Evolutionary conservation across 1,140 invertebrate species (phyloP), one percentile per base, ranked within the genome.

Genomic region (Habropoda laboriosa): DNA sequence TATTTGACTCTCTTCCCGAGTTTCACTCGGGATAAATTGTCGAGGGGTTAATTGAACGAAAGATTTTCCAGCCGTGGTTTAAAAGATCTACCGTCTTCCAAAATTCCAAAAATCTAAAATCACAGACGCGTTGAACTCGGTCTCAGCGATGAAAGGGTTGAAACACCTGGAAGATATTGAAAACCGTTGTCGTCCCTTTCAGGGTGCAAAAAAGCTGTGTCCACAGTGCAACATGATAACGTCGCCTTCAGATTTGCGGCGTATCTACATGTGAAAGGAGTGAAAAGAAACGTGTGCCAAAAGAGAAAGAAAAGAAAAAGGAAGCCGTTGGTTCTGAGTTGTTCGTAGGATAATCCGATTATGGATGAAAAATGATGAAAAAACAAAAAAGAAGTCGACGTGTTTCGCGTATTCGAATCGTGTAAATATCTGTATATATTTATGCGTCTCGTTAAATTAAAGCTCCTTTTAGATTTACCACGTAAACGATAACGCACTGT

Each of bases 141-240:
- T n/a, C n/a, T 42, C 40, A 42, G 3, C 51, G 51, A 53, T 8
- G 24, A 21, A 57, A 30, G 6, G 21, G 10, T 60, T 10, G 13
- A 61, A 24, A 58, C 4, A 30, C 21, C 27, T 8, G 16, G 12
- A 27, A 53, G 6, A 10, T 55, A 3, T 27, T 4, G 24, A 55
- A 55, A 12, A 27, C 2, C 27, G 32, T 51, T 61, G 10, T n/a
- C 55, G 12, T 47, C 27, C 64, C 67, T 85, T 85, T 51, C 93
- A 96, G 95, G 96, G 97, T 42, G 96, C 96, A 0, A 98, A 98
- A 93, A 98, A 98, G 89, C 94, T 98, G 32, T 99, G 98, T 92
- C 98, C 98, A 0, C 98, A 98, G 90, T 98, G 98, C 92, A 98
- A 98, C 93, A 97, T 97, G 93, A 98, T 98, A 83, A 98, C 98